phyloP scores from a whole-genome alignment of 2,113 vertebrate species.

The Gambusia holbrooki region DNA sequence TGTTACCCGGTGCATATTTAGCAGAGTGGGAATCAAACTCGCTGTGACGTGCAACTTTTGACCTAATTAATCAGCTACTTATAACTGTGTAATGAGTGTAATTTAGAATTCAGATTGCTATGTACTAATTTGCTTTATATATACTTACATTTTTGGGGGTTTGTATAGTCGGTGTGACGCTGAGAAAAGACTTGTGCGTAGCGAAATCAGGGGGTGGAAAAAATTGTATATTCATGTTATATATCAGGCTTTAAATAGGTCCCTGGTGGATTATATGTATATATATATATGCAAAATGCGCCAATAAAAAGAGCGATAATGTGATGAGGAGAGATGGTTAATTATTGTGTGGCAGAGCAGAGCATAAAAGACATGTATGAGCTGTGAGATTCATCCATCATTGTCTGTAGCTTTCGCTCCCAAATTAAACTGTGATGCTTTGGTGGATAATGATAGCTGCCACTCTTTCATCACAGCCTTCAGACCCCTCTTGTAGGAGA shows the following conservation, averaged over 20 bases:
- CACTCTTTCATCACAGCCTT: constrained; percentile 39
- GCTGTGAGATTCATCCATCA: constrained; percentile 47
- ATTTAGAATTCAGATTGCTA: constrained; percentile 52
- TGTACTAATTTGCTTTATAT: constrained; percentile 58
- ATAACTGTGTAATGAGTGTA: constrained; percentile 39
- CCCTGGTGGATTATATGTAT: constrained; percentile 25
- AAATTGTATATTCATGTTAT: constrained; percentile 2
- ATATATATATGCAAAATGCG: constrained; percentile 10
- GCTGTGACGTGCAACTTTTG: constrained; percentile 52
- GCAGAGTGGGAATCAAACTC: constrained; percentile 49
- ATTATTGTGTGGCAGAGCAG: constrained; percentile 37
- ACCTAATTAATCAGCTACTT: constrained; percentile 70
- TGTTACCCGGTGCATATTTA: constrained; percentile 13
- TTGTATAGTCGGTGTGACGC: constrained; percentile 27
- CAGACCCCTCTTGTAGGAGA: constrained; percentile 27
- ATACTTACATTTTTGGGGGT: constrained; percentile 32
- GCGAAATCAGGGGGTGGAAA: constrained; percentile 22
- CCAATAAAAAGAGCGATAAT: constrained; percentile 28
- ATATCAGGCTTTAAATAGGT: constrained; percentile 15
- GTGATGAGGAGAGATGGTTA: constrained; percentile 27
- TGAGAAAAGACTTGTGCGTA: constrained; percentile 31
- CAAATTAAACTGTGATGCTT: constrained; percentile 41
- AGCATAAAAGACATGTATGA: constrained; percentile 30
- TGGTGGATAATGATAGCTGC: constrained; percentile 27
- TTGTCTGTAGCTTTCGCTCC: constrained; percentile 20